Percentiles rank a stretch among this genome's conserved stretches.
Evolutionary conservation across 2,797 vertebrate species (phyloP).

Genomic region (Esox lucius): DNA sequence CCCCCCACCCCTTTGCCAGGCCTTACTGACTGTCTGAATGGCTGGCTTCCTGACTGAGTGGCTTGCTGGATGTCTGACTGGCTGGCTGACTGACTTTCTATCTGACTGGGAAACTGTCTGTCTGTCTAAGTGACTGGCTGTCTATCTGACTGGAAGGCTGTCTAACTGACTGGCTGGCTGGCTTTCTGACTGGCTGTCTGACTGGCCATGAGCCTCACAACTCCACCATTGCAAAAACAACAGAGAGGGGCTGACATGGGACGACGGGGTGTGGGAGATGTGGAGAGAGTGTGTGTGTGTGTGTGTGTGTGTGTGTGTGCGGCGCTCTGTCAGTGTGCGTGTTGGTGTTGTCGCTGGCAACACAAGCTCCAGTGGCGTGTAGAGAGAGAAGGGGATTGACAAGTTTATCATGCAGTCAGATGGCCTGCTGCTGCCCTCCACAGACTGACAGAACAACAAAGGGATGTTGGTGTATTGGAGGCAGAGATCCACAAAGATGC

Average conservation of each 20-base stretch:
- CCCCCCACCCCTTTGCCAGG: slow-evolving; percentile 35
- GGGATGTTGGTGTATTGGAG: slow-evolving; percentile 58
- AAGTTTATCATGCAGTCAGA: slow-evolving; percentile 80
- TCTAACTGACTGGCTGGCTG: background rate
- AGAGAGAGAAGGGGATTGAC: slow-evolving; percentile 65
- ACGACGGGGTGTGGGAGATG: slow-evolving; percentile 13
- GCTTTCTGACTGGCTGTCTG: background rate
- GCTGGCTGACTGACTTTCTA: background rate
- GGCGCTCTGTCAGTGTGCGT: slow-evolving; percentile 8
- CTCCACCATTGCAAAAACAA: background rate
- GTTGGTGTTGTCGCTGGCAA: background rate
- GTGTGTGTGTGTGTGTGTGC: slow-evolving; percentile 6
- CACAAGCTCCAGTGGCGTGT: background rate
- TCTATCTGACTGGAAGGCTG: background rate
- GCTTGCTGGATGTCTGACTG: background rate
- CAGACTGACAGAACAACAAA: slow-evolving; percentile 74
- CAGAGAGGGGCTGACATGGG: slow-evolving; percentile 1
- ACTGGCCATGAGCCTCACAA: background rate
- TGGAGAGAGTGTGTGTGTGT: too few relatives aligned
- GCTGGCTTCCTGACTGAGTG: background rate
- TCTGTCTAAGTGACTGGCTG: too few relatives aligned
- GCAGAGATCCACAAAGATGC: slow-evolving; percentile 51
- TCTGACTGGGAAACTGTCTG: too few relatives aligned
- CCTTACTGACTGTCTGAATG: too few relatives aligned
- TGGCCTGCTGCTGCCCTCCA: slow-evolving; percentile 59